Base-by-base conservation (phyloP, 2,113 vertebrate species). In the Hystrix brachyura region DNA sequence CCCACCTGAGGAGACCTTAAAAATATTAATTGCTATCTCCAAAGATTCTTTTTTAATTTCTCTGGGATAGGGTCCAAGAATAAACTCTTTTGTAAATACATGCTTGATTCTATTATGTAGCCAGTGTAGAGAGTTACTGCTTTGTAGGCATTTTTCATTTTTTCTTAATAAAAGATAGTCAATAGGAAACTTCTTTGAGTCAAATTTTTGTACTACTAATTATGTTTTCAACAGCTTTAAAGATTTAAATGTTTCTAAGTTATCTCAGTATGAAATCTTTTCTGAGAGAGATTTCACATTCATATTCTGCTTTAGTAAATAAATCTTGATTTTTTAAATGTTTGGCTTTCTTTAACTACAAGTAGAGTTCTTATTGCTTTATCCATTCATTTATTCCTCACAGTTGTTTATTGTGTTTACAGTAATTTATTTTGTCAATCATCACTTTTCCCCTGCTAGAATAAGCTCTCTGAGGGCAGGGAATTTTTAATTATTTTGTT, bases 1-100 rank as follows among this genome's bases (percentile, higher is more conserved):
- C 55, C 72, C 14, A n/a, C 59, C 69, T 60, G 71, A 38, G 69
- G 67, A 94, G 13, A 23, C 67, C 94, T 93, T 46, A 86, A 74
- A 91, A 94, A 27, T 72, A 53, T 46, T 48, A 74, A 87, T 17
- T 92, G 6, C 34, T 7, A 38, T 12, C 62, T 93, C 79, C 92
- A 88, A 78, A 88, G 67, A 57, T 64, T 83, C n/a, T 93, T 29
- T 83, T 85, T 92, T 96, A 87, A 87, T 95, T 96, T 57, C n/a
- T 96, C 57, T 71, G 38, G 25, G 32, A 4, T 72, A 34, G 51
- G 7, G 10, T 15, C 10, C 76, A 96, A 38, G 29, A 29, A 38
- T 19, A 87, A 48, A 13, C 84, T 81, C 74, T 29, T 76, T 89
- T 62, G 51, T 48, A 72, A 90, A 81, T 81, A 18, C 38, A 79